Conservation (phyloP, 1,140 invertebrate genomes). For the Scylla paramamosain region DNA sequence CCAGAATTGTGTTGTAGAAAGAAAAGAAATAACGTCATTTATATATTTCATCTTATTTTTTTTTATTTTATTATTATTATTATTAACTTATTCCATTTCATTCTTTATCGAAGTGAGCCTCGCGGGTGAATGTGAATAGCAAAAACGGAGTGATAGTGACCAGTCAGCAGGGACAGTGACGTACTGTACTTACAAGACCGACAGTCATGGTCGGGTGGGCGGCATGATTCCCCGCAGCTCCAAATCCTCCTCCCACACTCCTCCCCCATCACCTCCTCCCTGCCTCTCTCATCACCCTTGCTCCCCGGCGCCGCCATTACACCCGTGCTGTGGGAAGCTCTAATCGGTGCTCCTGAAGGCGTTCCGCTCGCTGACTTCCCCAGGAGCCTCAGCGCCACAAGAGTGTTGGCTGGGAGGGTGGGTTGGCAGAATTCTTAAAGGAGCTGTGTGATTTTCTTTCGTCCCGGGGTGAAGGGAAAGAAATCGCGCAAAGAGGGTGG, state of each 20-base stretch:
- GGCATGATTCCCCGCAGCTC: background rate
- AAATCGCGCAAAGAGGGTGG: no score
- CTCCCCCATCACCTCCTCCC: background rate
- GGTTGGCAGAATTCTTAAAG: no score
- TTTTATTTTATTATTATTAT: no score
- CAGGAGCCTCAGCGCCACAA: background rate
- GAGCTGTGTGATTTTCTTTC: no score
- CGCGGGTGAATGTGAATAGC: no score
- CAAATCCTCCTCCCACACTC: background rate
- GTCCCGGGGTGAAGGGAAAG: no score
- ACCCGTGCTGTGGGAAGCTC: background rate
- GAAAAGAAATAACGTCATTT: background rate
- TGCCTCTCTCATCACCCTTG: background rate
- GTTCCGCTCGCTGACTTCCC: slow-evolving; percentile 33
- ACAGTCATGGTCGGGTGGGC: slow-evolving; percentile 39
- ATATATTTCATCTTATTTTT: no score
- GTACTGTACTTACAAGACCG: no score
- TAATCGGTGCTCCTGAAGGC: slow-evolving; percentile 44
- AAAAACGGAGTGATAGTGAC: no score
- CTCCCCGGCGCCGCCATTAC: background rate
- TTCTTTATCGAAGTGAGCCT: no score
- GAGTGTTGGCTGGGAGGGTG: background rate
- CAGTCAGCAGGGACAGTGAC: no score
- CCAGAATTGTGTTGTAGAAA: background rate
- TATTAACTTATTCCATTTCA: no score